Evolutionary conservation across 2,113 vertebrate species (phyloP), one percentile per base, ranked within the genome.

Genomic region (Rhinogobius similis): DNA sequence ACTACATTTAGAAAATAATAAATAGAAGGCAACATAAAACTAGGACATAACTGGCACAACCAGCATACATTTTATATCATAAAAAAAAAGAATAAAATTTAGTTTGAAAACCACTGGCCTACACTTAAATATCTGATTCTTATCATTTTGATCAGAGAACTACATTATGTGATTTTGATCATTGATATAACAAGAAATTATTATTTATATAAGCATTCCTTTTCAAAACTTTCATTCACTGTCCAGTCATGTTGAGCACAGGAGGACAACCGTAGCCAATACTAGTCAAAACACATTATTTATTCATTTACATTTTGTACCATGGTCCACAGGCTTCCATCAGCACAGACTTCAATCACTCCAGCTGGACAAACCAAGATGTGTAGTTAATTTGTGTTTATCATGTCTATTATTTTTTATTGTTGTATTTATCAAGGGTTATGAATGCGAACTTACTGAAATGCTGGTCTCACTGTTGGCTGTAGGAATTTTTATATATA

Each of bases 401-500:
- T 79, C 70, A 67, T 72, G 67, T 81, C 56, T 77, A 81, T 67
- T 81, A 62, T 84, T 84, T 41, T 85, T 80, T 86, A 86, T 55
- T 0, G 4, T 82, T 86, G n/a, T 63, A 56, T 86, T 50, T 80
- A 76, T 85, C 82, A 83, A 77, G 61, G 29, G 62, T 67, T 26
- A 24, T 76, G 78, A 85, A 75, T 86, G 78, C 79, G 72, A 77
- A 89, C 78, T 88, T 62, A 78, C 83, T 68, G 76, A 75, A 86
- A 87, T 87, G 77, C 82, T 88, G 89, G 88, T 91, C 84, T 90
- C 88, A 83, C 87, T 80, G 82, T 79, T 78, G 87, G 87, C 92
- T 91, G 88, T 93, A 93, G 91, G 20, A 92, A 82, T 76, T 92
- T 94, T 92, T 93, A 90, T 93, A 88, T 82, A 91, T 86, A 93